These are phyloP conservation scores for Lordiphosa mommai DNA, from an alignment of 1,140 invertebrate genomes.

Conservation along the genomic window DNA sequence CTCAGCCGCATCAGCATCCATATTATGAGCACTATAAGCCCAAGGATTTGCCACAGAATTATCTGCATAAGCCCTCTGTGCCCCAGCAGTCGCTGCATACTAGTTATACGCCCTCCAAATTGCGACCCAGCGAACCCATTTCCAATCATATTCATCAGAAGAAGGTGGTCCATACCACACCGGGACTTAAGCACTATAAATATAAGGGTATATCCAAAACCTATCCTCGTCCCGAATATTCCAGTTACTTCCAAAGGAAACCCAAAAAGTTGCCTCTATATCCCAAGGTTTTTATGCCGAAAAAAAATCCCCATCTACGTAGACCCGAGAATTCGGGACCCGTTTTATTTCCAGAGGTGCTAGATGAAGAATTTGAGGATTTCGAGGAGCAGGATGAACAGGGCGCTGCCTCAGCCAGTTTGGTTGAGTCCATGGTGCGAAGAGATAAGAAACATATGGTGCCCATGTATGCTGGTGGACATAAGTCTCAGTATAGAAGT, in stretches of 20 bases:
- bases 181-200: constrained; percentile 77
- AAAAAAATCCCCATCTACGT: constrained; percentile 9
- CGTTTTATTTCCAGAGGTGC: constrained; percentile 45
- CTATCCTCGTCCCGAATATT: constrained; percentile 56
- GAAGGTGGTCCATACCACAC: constrained; percentile 71
- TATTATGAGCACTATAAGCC: constrained; percentile 58
- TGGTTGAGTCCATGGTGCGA: constrained; percentile 71
- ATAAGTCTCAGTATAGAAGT: constrained; percentile 43
- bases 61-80: constrained; percentile 45
- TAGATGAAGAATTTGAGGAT: constrained; percentile 39
- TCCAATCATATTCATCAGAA: constrained; percentile 67
- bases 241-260: constrained; percentile 75
- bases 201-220: constrained; percentile 54
- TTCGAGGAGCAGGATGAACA: constrained; percentile 54
- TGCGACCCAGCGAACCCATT: constrained; percentile 35
- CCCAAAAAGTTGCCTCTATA: constrained; percentile 46
- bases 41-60: constrained; percentile 59
- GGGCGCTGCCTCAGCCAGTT: constrained; percentile 55
- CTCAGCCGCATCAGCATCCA: constrained; percentile 33
- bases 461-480: constrained; percentile 66
- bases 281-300: background rate
- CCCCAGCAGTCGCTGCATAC: constrained; percentile 44
- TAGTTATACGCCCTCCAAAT: constrained; percentile 51
- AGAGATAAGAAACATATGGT: constrained; percentile 71
- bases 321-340: constrained; percentile 37